A percentile compares a stretch with the other conserved stretches of the same genome.
Evolutionary conservation across 2,113 vertebrate genomes (phyloP).

Genomic region (Entelurus aequoreus): DNA sequence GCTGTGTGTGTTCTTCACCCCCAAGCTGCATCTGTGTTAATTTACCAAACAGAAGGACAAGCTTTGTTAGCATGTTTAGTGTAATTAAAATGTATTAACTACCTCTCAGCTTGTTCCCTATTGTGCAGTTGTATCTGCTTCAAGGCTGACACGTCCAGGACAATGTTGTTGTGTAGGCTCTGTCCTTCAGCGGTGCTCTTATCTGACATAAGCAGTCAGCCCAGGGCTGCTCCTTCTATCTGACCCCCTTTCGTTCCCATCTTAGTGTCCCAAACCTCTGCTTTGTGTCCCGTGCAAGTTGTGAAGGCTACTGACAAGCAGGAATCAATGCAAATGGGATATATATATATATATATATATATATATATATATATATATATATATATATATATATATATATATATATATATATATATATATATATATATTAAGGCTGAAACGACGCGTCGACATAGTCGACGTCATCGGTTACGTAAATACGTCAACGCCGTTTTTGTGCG

Average conservation of each 20-base stretch:
- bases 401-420: too few relatives aligned
- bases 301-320: background rate
- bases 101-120: slow-evolving; percentile 4
- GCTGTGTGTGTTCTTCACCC: slow-evolving; percentile 9
- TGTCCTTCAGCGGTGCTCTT: slow-evolving; percentile 26
- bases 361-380: too few relatives aligned
- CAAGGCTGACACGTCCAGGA: background rate
- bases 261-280: slow-evolving; percentile 8
- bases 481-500: too few relatives aligned
- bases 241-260: background rate
- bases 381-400: too few relatives aligned
- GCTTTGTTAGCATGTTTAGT: slow-evolving; percentile 16
- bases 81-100: slow-evolving; percentile 39
- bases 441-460: too few relatives aligned
- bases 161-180: slow-evolving; percentile 13
- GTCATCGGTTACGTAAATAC: too few relatives aligned
- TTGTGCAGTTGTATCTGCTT: background rate
- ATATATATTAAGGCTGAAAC: too few relatives aligned
- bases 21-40: slow-evolving; percentile 26
- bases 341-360: too few relatives aligned
- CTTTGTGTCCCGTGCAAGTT: slow-evolving; percentile 1
- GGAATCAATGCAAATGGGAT: background rate
- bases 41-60: slow-evolving; percentile 18
- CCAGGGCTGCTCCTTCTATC: slow-evolving; percentile 4
- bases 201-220: slow-evolving; percentile 27